These are phyloP conservation scores for Columba guinea DNA, from an alignment of 2,797 vertebrate genomes.

Conservation along the genomic window DNA sequence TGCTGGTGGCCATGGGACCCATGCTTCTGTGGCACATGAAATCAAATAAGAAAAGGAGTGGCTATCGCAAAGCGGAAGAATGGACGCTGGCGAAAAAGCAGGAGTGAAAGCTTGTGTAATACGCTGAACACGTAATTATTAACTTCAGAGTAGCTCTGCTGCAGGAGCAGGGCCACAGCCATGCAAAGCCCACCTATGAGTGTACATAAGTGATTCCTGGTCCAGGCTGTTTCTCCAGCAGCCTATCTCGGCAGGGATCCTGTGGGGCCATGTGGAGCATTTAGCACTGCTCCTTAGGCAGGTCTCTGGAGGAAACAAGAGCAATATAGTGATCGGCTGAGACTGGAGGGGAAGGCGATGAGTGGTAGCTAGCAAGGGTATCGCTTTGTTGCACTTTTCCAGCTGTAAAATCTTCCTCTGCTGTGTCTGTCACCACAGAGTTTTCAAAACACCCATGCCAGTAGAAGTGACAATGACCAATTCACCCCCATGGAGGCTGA, in stretches of 20 bases:
- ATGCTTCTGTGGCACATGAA: neutral
- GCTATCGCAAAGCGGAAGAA: neutral
- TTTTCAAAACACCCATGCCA: neutral
- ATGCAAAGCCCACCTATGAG: neutral
- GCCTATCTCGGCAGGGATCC: neutral
- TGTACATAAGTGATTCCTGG: rapidly evolving
- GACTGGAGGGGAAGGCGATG: neutral
- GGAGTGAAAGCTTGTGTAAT: neutral
- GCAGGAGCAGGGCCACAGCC: neutral
- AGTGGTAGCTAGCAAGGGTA: neutral
- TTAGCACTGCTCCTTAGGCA: neutral
- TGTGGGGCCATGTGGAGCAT: neutral
- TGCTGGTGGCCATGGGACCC: neutral
- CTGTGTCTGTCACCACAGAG: neutral
- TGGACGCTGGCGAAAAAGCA: neutral
- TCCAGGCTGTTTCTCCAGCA: neutral
- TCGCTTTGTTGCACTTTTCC: neutral
- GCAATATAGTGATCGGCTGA: rapidly evolving
- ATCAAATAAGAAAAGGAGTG: neutral
- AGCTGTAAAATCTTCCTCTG: neutral
- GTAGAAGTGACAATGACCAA: neutral
- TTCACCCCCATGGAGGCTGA: neutral
- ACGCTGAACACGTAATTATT: neutral
- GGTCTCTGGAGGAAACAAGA: neutral
- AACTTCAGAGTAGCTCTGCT: neutral